Evolutionary conservation across 1,140 invertebrate species (phyloP).

Genomic region (Drosophila miranda): DNA sequence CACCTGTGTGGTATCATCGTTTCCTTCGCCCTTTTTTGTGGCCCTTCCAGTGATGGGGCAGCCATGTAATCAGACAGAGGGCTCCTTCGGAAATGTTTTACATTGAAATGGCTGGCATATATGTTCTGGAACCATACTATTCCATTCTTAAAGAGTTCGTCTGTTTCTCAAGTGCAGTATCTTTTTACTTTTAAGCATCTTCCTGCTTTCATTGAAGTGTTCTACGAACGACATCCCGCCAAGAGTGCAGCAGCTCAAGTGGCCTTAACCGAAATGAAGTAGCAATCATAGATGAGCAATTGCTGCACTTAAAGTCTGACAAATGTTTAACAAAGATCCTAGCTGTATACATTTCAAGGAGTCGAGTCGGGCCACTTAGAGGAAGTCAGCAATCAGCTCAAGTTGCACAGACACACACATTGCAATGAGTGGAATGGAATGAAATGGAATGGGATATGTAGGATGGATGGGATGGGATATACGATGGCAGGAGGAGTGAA

Average conservation of each 20-base stretch:
- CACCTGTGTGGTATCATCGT: constrained; percentile 12
- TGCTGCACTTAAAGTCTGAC: constrained; percentile 19
- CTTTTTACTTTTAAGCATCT: too few species aligned
- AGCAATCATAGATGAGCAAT: constrained; percentile 20
- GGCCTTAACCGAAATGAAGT: constrained; percentile 20
- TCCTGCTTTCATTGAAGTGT: background rate
- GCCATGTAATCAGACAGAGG: too few species aligned
- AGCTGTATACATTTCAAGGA: constrained; percentile 32
- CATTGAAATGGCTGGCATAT: too few species aligned
- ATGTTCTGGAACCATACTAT: too few species aligned
- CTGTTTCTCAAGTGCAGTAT: too few species aligned
- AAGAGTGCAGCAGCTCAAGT: constrained; percentile 11
- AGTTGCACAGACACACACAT: constrained; percentile 9
- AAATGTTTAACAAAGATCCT: constrained; percentile 7
- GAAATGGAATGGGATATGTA: too few species aligned
- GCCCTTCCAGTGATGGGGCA: too few species aligned
- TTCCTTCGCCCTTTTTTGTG: too few species aligned
- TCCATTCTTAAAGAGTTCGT: too few species aligned
- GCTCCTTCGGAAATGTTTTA: too few species aligned
- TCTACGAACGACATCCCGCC: background rate
- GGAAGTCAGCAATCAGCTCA: constrained; percentile 37
- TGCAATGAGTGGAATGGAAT: too few species aligned
- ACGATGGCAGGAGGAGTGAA: background rate
- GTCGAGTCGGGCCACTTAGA: constrained; percentile 18
- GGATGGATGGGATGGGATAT: too few species aligned